These are phyloP conservation scores for Autographa pulchrina DNA, from an alignment of 2,888 invertebrate species.

Conservation along the genomic window DNA sequence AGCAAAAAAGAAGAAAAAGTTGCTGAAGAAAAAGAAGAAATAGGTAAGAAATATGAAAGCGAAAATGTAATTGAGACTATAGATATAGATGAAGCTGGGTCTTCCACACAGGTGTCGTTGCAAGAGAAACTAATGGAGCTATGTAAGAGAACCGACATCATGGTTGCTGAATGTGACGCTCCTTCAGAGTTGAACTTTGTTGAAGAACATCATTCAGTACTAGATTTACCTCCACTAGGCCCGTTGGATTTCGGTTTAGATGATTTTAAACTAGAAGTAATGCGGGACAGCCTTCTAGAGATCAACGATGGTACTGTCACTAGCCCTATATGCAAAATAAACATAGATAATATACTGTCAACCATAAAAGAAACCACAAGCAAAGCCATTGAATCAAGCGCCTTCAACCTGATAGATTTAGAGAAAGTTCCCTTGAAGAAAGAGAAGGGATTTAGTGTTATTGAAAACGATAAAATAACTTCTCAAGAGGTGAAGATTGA, in stretches of 20 bases:
- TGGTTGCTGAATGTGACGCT: constrained; percentile 85
- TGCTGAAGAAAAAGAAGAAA: constrained; percentile 64
- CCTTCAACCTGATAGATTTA: constrained; percentile 83
- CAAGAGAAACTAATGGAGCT: constrained; percentile 83
- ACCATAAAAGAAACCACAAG: constrained; percentile 81
- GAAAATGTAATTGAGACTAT: constrained; percentile 49
- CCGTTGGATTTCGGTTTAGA: constrained; percentile 82
- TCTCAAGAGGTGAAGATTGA: constrained; percentile 81
- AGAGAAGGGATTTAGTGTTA: constrained; percentile 82
- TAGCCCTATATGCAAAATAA: constrained; percentile 85
- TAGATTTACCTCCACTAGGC: constrained; percentile 81
- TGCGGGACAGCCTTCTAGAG: constrained; percentile 84
- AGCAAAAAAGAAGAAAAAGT: constrained; percentile 46
- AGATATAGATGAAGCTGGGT: constrained; percentile 60
- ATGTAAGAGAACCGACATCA: constrained; percentile 85
- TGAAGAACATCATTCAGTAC: constrained; percentile 83
- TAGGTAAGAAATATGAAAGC: constrained; percentile 46
- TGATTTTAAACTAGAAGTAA: constrained; percentile 83
- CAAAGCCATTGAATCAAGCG: constrained; percentile 77
- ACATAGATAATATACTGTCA: constrained; percentile 83
- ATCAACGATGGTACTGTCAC: constrained; percentile 73
- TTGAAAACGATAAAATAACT: constrained; percentile 82
- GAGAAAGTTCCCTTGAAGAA: constrained; percentile 80
- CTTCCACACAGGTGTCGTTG: constrained; percentile 71
- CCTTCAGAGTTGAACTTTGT: constrained; percentile 84